Evolutionary conservation across 2,797 vertebrate species (phyloP).

Genomic region (Huso huso): DNA sequence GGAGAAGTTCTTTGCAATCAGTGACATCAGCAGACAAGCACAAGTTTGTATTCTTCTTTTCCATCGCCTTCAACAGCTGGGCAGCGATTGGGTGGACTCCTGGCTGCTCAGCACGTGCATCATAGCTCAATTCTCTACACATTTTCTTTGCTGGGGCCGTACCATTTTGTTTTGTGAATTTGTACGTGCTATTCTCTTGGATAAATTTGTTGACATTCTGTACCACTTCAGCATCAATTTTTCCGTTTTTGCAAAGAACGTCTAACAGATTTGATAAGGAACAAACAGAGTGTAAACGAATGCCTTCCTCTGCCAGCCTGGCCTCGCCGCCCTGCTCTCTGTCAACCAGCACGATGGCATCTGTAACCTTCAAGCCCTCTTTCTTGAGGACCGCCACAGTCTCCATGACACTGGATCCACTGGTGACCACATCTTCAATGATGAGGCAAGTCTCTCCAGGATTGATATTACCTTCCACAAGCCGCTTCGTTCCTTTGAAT

Average conservation of each 20-base stretch:
- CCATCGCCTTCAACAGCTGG: conserved; percentile 73
- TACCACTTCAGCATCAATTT: conserved; percentile 53
- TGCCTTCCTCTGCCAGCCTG: conserved; percentile 61
- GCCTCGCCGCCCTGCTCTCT: conserved; percentile 77
- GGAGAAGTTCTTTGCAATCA: conserved; percentile 64
- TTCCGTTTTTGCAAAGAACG: conserved; percentile 57
- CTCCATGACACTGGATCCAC: conserved; percentile 80
- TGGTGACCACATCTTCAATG: conserved; percentile 91
- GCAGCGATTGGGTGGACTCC: conserved; percentile 63
- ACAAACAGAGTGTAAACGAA: conserved; percentile 72
- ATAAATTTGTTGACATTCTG: conserved; percentile 67
- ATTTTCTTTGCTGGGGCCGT: conserved; percentile 38
- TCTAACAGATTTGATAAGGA: conserved; percentile 68
- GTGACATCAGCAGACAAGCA: conserved; percentile 86
- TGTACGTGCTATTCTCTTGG: conserved; percentile 56
- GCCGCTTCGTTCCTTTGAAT: conserved; percentile 71
- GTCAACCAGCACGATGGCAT: conserved; percentile 84
- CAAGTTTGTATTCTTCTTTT: conserved; percentile 80
- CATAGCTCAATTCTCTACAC: conserved; percentile 62
- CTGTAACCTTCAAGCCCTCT: conserved; percentile 75
- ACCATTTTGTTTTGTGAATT: conserved; percentile 27
- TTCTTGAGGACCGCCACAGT: conserved; percentile 72
- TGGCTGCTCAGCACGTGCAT: conserved; percentile 61
- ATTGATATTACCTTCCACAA: conserved; percentile 73
- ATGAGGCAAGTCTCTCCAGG: conserved; percentile 79